Evolutionary conservation across 1,140 invertebrate genomes (phyloP), one percentile per base, ranked within the genome.

Genomic region (Wasmannia auropunctata): DNA sequence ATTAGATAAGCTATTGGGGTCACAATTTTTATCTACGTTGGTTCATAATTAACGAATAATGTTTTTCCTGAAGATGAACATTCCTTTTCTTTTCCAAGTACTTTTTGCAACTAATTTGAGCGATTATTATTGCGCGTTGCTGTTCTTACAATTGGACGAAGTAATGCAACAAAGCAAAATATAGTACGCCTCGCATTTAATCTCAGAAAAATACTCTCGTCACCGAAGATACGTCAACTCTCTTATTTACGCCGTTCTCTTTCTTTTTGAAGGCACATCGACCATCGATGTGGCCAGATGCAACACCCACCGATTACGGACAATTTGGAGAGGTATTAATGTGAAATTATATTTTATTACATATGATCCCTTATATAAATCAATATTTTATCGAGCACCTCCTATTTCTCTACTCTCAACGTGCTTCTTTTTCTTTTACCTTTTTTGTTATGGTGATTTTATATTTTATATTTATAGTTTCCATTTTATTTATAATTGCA

Each of bases 311-410:
- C 49, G 22, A 83, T 49, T 22, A 28, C 8, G 28, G 31, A 31
- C 3, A 22, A n/a, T n/a, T 31, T 37, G 3, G 83, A 88, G 19
- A 80, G 77, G 77, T 80, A 80, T 3, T 76, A 43, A 22, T 76
- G n/a, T n/a, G 0, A 76, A 60, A 76, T 31, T 58, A 28, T 58
- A 34, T 74, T 58, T 58, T 69, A 62, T 62, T 31, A 10, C 1
- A 43, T 72, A n/a, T 51, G 0, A n/a, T 51, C n/a, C 19, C 6
- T 62, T 76, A 43, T 31, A 62, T 60, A 25, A 76, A 6, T 43
- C 4, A 7, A n/a, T 46, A 77, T 62, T 46, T 46, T 43, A 0
- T 77, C 25, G 40, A 76, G 19, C 11, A 22, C 1, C 6, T n/a
- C n/a, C n/a, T n/a, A n/a, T n/a, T 31, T 19, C 5, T n/a, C 6